These are phyloP conservation scores for Drosophila nr. perissopoda DNA, from an alignment of 2,888 invertebrate genomes.

Conservation along the genomic window DNA sequence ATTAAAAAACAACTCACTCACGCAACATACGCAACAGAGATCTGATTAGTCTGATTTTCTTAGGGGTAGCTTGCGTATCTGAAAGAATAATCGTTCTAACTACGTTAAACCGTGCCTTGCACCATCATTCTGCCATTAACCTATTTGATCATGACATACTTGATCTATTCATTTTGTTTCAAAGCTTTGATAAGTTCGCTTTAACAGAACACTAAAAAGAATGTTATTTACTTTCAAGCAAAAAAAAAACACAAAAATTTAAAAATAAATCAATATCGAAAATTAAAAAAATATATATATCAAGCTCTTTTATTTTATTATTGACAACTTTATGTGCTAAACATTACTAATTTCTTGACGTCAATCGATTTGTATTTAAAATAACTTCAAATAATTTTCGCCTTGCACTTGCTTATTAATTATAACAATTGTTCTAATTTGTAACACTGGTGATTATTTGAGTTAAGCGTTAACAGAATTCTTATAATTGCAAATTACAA, in stretches of 20 bases:
- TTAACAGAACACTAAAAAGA: too few relatives aligned
- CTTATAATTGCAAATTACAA: neutral
- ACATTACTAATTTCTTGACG: neutral
- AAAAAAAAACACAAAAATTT: too few relatives aligned
- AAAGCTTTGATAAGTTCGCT: too few relatives aligned
- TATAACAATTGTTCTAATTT: neutral
- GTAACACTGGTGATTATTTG: conserved; percentile 2
- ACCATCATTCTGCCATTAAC: neutral
- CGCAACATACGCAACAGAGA: neutral
- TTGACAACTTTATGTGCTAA: neutral
- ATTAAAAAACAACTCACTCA: neutral
- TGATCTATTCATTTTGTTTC: neutral
- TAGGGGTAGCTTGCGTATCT: neutral
- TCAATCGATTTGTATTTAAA: neutral
- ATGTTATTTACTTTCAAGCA: too few relatives aligned
- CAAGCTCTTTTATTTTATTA: neutral
- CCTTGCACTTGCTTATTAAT: neutral
- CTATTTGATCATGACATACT: too few relatives aligned
- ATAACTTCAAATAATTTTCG: neutral
- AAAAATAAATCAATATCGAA: too few relatives aligned
- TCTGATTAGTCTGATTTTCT: neutral
- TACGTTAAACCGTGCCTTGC: neutral
- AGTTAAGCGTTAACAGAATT: neutral
- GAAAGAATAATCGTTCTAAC: neutral
- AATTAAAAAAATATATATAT: too few relatives aligned